Base-by-base conservation (phyloP, 2,797 vertebrate genomes). In the Tenualosa thibaudeaui region DNA sequence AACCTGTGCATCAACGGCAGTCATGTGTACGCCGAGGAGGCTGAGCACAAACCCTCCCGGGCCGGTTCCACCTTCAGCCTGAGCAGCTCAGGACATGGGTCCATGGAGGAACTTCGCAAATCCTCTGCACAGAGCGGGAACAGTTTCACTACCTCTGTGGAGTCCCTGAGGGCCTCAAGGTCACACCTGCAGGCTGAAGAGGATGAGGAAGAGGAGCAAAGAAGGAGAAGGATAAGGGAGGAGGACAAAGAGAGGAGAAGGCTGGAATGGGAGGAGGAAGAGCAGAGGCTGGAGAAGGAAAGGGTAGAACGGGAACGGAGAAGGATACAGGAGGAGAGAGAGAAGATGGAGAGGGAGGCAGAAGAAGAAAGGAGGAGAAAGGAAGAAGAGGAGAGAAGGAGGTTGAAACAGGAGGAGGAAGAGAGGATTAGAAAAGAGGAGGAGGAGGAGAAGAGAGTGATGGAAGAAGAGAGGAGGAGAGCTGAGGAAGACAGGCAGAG, bases 1-100 rank as follows among this genome's bases (percentile, higher is more conserved):
- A 97, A 95, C 10, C 15, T 99, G 88, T 98, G 98, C 82, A 97
- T 99, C 91, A 99, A 99, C 0, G 97, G 97, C 85, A 98, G 94
- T 22, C 97, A 98, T 0, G 86, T 98, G 0, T 99, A 99, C 84
- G 86, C 94, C 5, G 96, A 99, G 54, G 95, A 97, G 83, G 88
- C 91, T 0, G 96, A 91, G 71, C 90, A 89, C 58, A 90, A 90
- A 0, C 90, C 93, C 1, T 85, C 93, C 43, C 87, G 81, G 0
- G 22, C 82, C 0, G 93, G 94, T 0, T 98, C 97, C 0, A 96
- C 94, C 46, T 96, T 97, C 91, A 97, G 98, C 86, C 90, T 98
- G 86, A 89, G 93, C 81, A 93, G 94, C 37, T 95, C 94, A 4
- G 93, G 93, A 0, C 93, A 86, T 0, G 94, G 93, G 15, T 96